Evolutionary conservation across 2,888 invertebrate genomes (phyloP).

Genomic region (Apomyelois bistriatella): DNA sequence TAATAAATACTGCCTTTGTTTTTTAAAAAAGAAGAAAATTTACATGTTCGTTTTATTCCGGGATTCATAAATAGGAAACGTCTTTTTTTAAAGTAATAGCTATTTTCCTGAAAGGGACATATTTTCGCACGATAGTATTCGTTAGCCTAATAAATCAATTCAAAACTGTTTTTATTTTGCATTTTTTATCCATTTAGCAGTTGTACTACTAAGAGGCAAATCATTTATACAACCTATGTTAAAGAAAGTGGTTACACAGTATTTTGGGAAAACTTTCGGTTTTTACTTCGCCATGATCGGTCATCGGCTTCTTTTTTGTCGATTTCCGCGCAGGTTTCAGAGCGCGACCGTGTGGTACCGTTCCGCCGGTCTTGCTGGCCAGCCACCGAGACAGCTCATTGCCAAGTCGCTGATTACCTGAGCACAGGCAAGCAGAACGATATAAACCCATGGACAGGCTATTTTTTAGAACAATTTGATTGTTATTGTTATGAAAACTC

Average conservation of each 20-base stretch:
- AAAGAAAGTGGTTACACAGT: too few relatives aligned
- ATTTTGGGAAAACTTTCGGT: conserved; percentile 6
- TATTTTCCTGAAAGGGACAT: too few relatives aligned
- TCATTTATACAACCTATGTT: too few relatives aligned
- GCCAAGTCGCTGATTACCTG: conserved; percentile 41
- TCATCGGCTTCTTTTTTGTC: conserved; percentile 18
- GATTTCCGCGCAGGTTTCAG: conserved; percentile 53
- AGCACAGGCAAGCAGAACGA: conserved; percentile 52
- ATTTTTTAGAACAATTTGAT: too few relatives aligned
- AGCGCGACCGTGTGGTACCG: conserved; percentile 66
- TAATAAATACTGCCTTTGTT: background rate
- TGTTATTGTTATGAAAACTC: too few relatives aligned
- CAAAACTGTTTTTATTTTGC: too few relatives aligned
- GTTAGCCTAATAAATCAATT: too few relatives aligned
- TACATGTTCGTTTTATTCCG: too few relatives aligned
- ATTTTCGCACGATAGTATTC: too few relatives aligned
- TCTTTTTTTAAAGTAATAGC: background rate
- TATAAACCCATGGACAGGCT: conserved; percentile 3
- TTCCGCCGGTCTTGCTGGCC: conserved; percentile 42
- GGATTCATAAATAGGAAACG: too few relatives aligned
- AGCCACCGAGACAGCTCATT: conserved; percentile 35
- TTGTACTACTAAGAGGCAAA: too few relatives aligned
- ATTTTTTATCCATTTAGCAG: too few relatives aligned
- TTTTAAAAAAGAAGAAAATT: background rate
- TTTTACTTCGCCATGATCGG: conserved; percentile 6